Evolutionary conservation across 1,140 invertebrate genomes (phyloP).

Genomic region (Tetranychus urticae): DNA sequence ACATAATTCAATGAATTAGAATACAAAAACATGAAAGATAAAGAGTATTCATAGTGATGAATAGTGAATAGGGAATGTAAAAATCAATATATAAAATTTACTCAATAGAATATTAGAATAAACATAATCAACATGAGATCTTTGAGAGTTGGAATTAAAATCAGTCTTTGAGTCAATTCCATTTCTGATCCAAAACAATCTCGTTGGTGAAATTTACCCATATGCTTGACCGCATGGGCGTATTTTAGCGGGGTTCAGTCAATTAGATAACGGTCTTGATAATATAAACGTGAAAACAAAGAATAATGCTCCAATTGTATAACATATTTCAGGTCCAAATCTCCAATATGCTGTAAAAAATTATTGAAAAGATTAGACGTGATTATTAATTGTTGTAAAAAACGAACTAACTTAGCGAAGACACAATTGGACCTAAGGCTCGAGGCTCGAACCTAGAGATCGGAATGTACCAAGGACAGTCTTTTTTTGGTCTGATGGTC

Average conservation of each 20-base stretch:
- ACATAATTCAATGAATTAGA: too few relatives aligned
- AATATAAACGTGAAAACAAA: conserved; percentile 14
- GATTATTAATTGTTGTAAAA: neutral
- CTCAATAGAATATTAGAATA: too few relatives aligned
- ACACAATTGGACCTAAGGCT: conserved; percentile 68
- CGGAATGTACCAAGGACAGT: conserved; percentile 75
- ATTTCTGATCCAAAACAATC: too few relatives aligned
- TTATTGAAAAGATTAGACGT: neutral
- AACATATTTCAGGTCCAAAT: conserved; percentile 14
- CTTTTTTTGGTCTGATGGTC: conserved; percentile 59
- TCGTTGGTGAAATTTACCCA: too few relatives aligned
- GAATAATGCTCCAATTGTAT: conserved; percentile 13
- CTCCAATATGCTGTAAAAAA: conserved; percentile 14
- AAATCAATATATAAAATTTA: too few relatives aligned
- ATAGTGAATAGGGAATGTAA: too few relatives aligned
- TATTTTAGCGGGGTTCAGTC: neutral
- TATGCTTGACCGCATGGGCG: neutral
- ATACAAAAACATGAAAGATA: too few relatives aligned
- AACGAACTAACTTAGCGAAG: conserved; percentile 25
- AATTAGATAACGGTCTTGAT: neutral
- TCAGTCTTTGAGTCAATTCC: too few relatives aligned
- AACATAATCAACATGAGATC: too few relatives aligned
- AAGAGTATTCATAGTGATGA: too few relatives aligned
- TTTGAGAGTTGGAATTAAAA: too few relatives aligned
- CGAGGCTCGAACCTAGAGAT: conserved; percentile 74